phyloP scores from a whole-genome alignment of 2,888 invertebrate genomes.

The Nycteola revayana region DNA sequence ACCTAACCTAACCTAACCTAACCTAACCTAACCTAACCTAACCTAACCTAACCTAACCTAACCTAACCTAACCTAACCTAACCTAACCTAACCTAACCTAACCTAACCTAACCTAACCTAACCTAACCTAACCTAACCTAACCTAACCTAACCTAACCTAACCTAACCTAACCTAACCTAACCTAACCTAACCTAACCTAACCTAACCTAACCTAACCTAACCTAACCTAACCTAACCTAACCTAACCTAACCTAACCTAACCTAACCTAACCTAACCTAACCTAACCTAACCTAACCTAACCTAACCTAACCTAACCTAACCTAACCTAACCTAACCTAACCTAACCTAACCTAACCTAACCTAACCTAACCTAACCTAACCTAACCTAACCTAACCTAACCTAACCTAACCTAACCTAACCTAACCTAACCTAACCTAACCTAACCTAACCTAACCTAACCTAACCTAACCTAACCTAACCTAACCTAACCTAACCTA shows the following conservation, averaged over 20 bases:
- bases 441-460: slow-evolving; percentile 4
- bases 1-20: too few relatives aligned
- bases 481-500: slow-evolving; percentile 4
- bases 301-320: slow-evolving; percentile 3
- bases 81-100: too few relatives aligned
- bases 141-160: slow-evolving; percentile 8
- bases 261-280: slow-evolving; percentile 4
- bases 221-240: slow-evolving; percentile 5
- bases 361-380: slow-evolving; percentile 4
- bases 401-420: slow-evolving; percentile 4
- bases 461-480: slow-evolving; percentile 4
- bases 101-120: too few relatives aligned
- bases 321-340: slow-evolving; percentile 3
- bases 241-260: slow-evolving; percentile 4
- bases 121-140: too few relatives aligned
- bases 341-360: slow-evolving; percentile 4
- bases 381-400: slow-evolving; percentile 4
- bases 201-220: slow-evolving; percentile 8
- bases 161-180: slow-evolving; percentile 8
- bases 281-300: slow-evolving; percentile 4
- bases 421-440: slow-evolving; percentile 4
- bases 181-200: slow-evolving; percentile 8
- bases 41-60: too few relatives aligned
- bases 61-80: too few relatives aligned
- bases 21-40: too few relatives aligned